Evolutionary conservation across 1,140 invertebrate species (phyloP).

Genomic region (Ptiloglossa arizonensis): DNA sequence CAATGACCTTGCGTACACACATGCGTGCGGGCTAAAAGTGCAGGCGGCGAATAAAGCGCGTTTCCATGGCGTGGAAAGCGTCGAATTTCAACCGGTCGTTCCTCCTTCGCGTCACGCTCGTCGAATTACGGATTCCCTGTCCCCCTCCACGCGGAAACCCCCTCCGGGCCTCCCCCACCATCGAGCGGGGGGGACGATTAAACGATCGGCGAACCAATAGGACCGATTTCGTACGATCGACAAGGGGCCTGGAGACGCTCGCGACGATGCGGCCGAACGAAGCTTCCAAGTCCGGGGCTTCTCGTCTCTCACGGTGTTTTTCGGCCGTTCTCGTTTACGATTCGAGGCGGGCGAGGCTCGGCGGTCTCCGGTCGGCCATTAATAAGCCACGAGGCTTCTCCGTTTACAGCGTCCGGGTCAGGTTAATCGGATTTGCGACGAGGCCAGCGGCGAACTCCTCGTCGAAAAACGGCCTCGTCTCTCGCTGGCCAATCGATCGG

Average conservation of each 20-base stretch:
- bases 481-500: constrained; percentile 26
- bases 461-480: constrained; percentile 38
- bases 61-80: constrained; percentile 53
- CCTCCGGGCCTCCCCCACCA: neutral
- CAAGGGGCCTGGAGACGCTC: too few relatives aligned
- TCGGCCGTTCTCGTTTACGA: constrained; percentile 2
- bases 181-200: too few relatives aligned
- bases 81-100: constrained; percentile 48
- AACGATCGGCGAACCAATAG: neutral
- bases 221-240: neutral
- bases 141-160: too few relatives aligned
- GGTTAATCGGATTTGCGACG: constrained; percentile 54
- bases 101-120: constrained; percentile 46
- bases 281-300: neutral
- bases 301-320: neutral
- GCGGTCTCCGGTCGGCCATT: constrained; percentile 33
- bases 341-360: neutral
- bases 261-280: too few relatives aligned
- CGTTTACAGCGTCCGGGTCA: constrained; percentile 47
- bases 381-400: constrained; percentile 54
- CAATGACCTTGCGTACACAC: constrained; percentile 77
- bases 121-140: constrained; percentile 58
- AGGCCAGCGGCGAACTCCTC: constrained; percentile 34
- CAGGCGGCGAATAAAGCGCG: constrained; percentile 62
- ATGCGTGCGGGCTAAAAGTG: constrained; percentile 74